Percentiles rank a stretch among this genome's conserved stretches.
Evolutionary conservation across 2,797 vertebrate species (phyloP).

Genomic region (Fistularia tabacaria): DNA sequence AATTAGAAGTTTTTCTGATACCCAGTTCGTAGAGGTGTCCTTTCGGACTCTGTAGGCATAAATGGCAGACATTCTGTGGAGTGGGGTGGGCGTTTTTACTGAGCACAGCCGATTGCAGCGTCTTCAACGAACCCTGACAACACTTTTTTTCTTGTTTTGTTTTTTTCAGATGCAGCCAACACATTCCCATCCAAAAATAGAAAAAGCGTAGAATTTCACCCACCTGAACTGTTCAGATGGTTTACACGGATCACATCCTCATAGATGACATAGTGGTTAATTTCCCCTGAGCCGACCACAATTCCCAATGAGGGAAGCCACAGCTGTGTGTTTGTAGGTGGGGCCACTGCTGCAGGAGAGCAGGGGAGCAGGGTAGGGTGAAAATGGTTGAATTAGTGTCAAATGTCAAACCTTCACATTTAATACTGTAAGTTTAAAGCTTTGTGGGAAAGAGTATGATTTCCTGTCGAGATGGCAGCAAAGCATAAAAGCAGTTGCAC

Average conservation of each 20-base stretch:
- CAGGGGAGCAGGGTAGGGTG: constrained; percentile 1
- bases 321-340: not conserved
- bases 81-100: constrained; percentile 4
- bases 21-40: too few species aligned
- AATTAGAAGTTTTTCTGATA: too few species aligned
- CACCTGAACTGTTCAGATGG: constrained; percentile 37
- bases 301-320: not conserved
- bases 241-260: constrained; percentile 23
- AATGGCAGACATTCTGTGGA: not conserved
- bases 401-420: not conserved
- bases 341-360: constrained; percentile 6
- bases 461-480: too few species aligned
- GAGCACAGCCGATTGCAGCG: constrained; percentile 1
- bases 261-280: constrained; percentile 36
- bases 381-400: not conserved
- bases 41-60: not conserved
- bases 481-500: too few species aligned
- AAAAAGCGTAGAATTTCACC: constrained; percentile 29
- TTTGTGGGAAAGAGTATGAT: too few species aligned
- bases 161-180: constrained; percentile 18
- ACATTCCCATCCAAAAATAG: constrained; percentile 53
- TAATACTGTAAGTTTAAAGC: not conserved
- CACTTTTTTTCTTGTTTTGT: constrained; percentile 14
- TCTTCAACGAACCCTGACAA: constrained; percentile 40
- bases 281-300: constrained; percentile 31